Percentiles rank a stretch among this genome's conserved stretches.
Conservation (phyloP, 2,888 invertebrate genomes). For the Stratiomys singularior region DNA sequence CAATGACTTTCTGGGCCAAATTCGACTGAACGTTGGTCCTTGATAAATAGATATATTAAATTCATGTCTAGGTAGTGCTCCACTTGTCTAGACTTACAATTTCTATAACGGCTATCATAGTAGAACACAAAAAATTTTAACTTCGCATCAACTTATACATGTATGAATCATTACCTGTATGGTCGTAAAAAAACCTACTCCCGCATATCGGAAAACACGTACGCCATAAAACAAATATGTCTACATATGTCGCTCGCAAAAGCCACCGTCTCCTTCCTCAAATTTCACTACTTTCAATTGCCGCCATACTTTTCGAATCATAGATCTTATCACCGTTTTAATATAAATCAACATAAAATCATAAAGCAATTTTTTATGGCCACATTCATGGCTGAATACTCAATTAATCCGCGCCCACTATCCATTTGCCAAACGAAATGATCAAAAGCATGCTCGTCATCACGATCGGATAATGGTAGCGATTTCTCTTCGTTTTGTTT, state of each 20-base stretch:
- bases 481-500: not conserved
- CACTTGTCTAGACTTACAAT: no score
- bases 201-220: not conserved
- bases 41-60: no score
- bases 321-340: constrained; percentile 13
- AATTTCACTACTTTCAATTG: not conserved
- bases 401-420: not conserved
- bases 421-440: not conserved
- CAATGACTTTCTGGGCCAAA: no score
- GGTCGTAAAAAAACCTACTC: no score
- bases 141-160: no score
- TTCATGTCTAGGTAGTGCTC: no score
- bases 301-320: not conserved
- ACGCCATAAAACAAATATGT: not conserved
- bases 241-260: no score
- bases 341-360: constrained; percentile 21
- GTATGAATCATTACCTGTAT: no score
- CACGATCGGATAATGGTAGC: not conserved
- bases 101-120: no score
- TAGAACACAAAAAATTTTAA: no score
- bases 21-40: no score
- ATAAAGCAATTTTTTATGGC: constrained; percentile 20
- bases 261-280: not conserved
- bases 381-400: not conserved
- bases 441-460: not conserved